Conservation (phyloP, 2,888 invertebrate genomes). For the Silvanus unidentatus region DNA sequence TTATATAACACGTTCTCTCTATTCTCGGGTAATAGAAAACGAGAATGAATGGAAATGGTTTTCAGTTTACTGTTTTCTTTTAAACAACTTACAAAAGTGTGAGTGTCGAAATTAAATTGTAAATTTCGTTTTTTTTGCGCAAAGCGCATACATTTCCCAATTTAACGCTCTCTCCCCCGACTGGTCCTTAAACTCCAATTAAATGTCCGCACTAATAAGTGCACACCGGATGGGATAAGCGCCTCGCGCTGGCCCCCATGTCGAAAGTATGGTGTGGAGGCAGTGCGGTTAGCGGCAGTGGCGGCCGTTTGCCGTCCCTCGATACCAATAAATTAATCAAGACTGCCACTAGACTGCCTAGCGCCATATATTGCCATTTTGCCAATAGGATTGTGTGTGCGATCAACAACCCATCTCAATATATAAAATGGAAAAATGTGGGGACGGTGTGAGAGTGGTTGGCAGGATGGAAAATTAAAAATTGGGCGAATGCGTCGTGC, state of each 20-base stretch:
- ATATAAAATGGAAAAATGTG: no score
- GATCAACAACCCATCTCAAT: no score
- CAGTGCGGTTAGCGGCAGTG: no score
- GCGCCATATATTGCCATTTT: slow-evolving; percentile 13
- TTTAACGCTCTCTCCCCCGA: slow-evolving; percentile 16
- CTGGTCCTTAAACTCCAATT: slow-evolving; percentile 30
- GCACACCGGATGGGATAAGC: no score
- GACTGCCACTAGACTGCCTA: slow-evolving; percentile 32
- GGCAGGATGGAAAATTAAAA: no score
- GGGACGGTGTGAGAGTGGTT: no score
- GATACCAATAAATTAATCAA: slow-evolving; percentile 47
- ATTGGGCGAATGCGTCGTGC: no score
- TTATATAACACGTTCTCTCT: slow-evolving; percentile 12
- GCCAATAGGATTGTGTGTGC: slow-evolving; percentile 10
- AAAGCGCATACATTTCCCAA: no score
- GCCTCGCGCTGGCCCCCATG: no score
- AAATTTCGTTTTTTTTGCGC: no score
- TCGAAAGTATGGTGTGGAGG: slow-evolving; percentile 11
- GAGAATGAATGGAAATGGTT: slow-evolving; percentile 36
- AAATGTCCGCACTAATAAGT: slow-evolving; percentile 13
- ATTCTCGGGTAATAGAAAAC: slow-evolving; percentile 36
- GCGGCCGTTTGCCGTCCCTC: slow-evolving; percentile 34
- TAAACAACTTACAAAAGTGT: not conserved
- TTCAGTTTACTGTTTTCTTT: slow-evolving; percentile 3
- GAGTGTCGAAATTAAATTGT: no score